phyloP scores from a whole-genome alignment of 2,888 invertebrate species.

The Eristalis tenax region DNA sequence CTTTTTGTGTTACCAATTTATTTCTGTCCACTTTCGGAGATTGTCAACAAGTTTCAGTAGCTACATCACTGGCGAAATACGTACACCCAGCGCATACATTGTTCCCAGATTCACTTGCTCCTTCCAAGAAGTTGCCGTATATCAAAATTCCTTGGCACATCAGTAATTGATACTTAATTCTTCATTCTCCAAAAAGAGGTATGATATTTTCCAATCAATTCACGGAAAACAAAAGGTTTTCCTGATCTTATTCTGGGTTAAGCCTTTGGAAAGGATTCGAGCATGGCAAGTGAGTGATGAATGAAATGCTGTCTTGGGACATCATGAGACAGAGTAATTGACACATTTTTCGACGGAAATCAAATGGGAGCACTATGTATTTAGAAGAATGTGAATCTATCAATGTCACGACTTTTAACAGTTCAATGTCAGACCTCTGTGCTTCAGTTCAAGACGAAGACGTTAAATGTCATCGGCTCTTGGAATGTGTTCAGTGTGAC shows the following conservation, averaged over 20 bases:
- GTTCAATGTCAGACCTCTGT: neutral
- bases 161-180: conserved; percentile 66
- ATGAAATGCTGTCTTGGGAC: neutral
- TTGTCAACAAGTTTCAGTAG: conserved; percentile 69
- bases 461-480: too few species aligned
- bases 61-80: conserved; percentile 44
- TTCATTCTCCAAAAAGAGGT: conserved; percentile 20
- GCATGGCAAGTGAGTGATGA: neutral
- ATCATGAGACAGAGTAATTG: neutral
- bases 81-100: neutral
- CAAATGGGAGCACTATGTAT: neutral
- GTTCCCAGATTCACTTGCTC: conserved; percentile 50
- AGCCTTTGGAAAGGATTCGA: conserved; percentile 44
- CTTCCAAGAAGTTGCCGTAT: conserved; percentile 63
- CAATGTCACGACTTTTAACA: neutral
- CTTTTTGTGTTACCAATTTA: conserved; percentile 64
- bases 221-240: conserved; percentile 39
- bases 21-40: conserved; percentile 53
- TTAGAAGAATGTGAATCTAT: neutral
- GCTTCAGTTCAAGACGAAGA: too few species aligned
- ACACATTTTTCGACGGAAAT: neutral
- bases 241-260: conserved; percentile 8
- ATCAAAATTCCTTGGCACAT: conserved; percentile 38
- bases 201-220: conserved; percentile 46
- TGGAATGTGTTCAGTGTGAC: too few species aligned